phyloP scores from a whole-genome alignment of 2,888 invertebrate species.

The Drosophila tanythrix region DNA sequence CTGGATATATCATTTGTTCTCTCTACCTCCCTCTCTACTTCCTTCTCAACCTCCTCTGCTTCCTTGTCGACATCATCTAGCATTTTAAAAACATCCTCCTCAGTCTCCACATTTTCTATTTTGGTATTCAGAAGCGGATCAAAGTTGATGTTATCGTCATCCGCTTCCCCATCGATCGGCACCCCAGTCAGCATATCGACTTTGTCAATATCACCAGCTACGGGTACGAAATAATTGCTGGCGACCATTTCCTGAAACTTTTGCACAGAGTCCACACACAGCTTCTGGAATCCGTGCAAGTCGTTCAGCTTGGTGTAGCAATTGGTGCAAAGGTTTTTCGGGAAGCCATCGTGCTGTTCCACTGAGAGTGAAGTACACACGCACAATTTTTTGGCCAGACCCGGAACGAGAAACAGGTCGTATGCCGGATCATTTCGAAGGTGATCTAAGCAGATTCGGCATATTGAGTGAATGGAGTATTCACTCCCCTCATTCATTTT shows the following conservation, averaged over 20 bases:
- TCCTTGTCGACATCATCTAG: constrained; percentile 74
- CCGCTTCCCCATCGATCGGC: constrained; percentile 53
- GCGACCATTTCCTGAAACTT: constrained; percentile 75
- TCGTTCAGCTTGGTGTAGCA: constrained; percentile 77
- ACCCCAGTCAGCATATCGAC: constrained; percentile 63
- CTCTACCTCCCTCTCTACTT: constrained; percentile 7
- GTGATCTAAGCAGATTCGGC: constrained; percentile 81
- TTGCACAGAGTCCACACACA: constrained; percentile 78
- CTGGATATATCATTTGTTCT: constrained; percentile 11
- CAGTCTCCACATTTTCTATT: constrained; percentile 78
- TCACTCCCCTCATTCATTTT: constrained; percentile 59
- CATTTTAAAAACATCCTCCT: constrained; percentile 78
- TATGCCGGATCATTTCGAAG: constrained; percentile 64
- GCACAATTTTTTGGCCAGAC: constrained; percentile 78
- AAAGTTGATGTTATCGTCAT: constrained; percentile 68
- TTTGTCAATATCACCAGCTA: constrained; percentile 41
- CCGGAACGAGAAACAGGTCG: constrained; percentile 77
- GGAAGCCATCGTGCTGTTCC: constrained; percentile 81
- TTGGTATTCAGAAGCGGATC: constrained; percentile 53
- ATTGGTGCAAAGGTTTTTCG: constrained; percentile 73
- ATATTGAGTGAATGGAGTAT: constrained; percentile 74
- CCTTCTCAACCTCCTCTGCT: constrained; percentile 48
- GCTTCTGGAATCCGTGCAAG: constrained; percentile 78
- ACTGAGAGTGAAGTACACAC: constrained; percentile 80
- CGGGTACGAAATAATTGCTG: constrained; percentile 50